Evolutionary conservation across 2,888 invertebrate species (phyloP).

Genomic region (Fragum fragum): DNA sequence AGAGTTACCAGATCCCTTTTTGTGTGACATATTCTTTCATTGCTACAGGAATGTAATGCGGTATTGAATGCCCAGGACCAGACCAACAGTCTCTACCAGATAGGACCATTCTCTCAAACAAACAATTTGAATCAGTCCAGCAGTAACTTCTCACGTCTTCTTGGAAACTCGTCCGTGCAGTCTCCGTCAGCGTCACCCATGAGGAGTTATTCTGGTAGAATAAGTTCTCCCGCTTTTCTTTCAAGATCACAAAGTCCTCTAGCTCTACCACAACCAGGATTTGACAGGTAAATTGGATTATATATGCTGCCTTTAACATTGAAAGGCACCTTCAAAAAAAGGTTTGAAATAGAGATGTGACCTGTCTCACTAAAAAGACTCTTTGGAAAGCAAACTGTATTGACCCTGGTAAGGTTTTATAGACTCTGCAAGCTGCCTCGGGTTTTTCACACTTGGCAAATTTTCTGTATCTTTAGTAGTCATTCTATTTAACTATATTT

Average conservation of each 20-base stretch:
- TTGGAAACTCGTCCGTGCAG: slow-evolving; percentile 77
- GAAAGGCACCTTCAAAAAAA: too few relatives aligned
- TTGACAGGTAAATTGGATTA: slow-evolving; percentile 55
- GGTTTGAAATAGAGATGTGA: too few relatives aligned
- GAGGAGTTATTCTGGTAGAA: slow-evolving; percentile 79
- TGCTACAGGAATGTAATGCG: slow-evolving; percentile 67
- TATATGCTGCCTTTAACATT: too few relatives aligned
- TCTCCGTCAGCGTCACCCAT: slow-evolving; percentile 84
- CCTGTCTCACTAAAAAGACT: too few relatives aligned
- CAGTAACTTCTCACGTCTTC: slow-evolving; percentile 74
- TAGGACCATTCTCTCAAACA: slow-evolving; percentile 69
- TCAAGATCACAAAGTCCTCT: slow-evolving; percentile 72
- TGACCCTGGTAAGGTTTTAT: too few relatives aligned
- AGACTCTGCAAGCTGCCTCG: too few relatives aligned
- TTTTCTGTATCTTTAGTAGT: too few relatives aligned
- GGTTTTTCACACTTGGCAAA: too few relatives aligned
- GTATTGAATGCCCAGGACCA: slow-evolving; percentile 72
- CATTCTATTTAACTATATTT: too few relatives aligned
- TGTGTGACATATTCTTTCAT: neutral
- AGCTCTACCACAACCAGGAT: slow-evolving; percentile 41
- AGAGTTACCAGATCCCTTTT: too few relatives aligned
- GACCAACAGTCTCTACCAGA: slow-evolving; percentile 73
- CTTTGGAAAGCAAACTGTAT: too few relatives aligned
- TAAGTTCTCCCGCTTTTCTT: slow-evolving; percentile 81
- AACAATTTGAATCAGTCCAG: slow-evolving; percentile 74